These are phyloP conservation scores for Agriopis aurantiaria DNA, from an alignment of 2,888 invertebrate species.

Conservation along the genomic window DNA sequence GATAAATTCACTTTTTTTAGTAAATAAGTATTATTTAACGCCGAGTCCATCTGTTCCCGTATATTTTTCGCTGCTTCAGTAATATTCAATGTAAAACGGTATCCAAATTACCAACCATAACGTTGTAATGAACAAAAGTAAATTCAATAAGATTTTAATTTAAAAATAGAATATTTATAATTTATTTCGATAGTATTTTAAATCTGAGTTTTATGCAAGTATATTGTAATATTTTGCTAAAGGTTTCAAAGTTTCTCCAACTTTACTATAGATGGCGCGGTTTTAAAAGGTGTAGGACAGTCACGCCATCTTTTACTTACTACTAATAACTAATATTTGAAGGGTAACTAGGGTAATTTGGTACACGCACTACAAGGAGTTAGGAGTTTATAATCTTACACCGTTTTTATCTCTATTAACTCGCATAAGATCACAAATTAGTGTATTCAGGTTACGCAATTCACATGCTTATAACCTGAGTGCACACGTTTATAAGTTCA, in stretches of 20 bases:
- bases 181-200: no score
- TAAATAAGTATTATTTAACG: slow-evolving; percentile 29
- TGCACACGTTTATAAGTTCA: no score
- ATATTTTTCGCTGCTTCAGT: slow-evolving; percentile 22
- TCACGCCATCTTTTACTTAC: neutral
- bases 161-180: no score
- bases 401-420: neutral
- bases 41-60: slow-evolving; percentile 46
- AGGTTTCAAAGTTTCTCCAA: neutral
- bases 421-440: neutral
- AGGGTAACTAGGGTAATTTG: slow-evolving; percentile 31
- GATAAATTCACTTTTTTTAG: slow-evolving; percentile 36
- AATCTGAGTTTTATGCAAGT: no score
- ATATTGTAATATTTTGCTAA: no score
- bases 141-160: neutral
- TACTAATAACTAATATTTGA: neutral
- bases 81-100: slow-evolving; percentile 17
- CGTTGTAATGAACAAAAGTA: neutral
- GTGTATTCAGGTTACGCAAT: neutral
- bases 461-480: neutral
- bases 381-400: slow-evolving; percentile 1
- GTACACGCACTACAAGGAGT: slow-evolving; percentile 22
- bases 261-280: slow-evolving; percentile 10
- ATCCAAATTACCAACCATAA: slow-evolving; percentile 30
- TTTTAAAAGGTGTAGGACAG: neutral